Evolutionary conservation across 1,140 invertebrate genomes (phyloP), one percentile per base, ranked within the genome.

Genomic region (Drosophila ananassae): DNA sequence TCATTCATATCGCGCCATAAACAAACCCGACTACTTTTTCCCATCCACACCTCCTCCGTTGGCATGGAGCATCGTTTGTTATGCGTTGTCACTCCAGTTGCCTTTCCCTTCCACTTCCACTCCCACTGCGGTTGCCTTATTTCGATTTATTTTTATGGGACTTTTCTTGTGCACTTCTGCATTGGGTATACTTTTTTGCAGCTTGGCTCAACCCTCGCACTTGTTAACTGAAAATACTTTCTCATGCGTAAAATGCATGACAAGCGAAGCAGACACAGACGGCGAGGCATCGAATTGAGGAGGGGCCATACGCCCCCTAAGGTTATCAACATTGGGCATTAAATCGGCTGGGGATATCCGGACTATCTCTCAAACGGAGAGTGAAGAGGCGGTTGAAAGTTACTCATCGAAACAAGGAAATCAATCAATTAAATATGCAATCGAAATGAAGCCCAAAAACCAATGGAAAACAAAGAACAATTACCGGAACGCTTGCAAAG

Each of bases 161-260:
- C 67, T 81, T 73, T 78, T 60, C 64, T 64, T 68, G 57, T 72
- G 60, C 73, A 68, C 59, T 75, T 62, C 66, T 85, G 67, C 77
- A 69, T 53, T 74, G 60, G 64, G 59, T 54, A 64, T 73, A 67
- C 37, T 58, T 50, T 30, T 61, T n/a, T 41, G 12, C 54, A 30
- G 44, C 44, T 21, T 24, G 9, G 57, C 34, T 48, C 47, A 48
- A 52, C 67, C 74, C 69, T 53, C 58, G 48, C 61, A 73, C 75
- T 89, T 87, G 83, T 83, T 89, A 89, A 58, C 83, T 89, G 83
- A 77, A 89, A 89, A 89, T 89, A 89, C 72, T 89, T 89, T 89
- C 83, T 89, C 83, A 89, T 89, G 83, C 76, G 83, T 89, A 79
- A 89, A 89, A 87, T 89, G 76, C 83, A 77, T 79, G 78, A 77